Percentiles rank a stretch among this genome's conserved stretches.
Conservation (phyloP, 2,888 invertebrate species). For the Cephonodes hylas region DNA sequence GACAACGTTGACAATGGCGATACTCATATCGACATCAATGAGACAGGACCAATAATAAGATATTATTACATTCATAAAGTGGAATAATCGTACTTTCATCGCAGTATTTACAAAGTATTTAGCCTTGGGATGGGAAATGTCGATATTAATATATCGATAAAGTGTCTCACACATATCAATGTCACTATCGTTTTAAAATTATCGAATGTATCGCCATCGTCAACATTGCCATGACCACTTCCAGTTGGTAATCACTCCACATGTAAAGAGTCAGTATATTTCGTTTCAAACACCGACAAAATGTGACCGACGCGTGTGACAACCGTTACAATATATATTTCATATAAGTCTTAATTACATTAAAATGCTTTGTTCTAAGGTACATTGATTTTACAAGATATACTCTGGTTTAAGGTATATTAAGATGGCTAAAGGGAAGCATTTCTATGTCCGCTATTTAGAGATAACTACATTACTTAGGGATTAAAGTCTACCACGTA, state of each 20-base stretch:
- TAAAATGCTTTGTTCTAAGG: constrained; percentile 5
- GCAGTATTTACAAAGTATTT: too few species aligned
- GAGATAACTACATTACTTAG: neutral
- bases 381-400: neutral
- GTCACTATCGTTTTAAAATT: neutral
- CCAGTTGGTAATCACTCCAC: neutral
- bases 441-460: neutral
- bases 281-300: neutral
- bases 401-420: neutral
- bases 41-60: too few species aligned
- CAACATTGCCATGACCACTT: neutral
- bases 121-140: too few species aligned
- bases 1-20: neutral
- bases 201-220: neutral
- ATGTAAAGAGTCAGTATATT: neutral
- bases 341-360: constrained; percentile 1
- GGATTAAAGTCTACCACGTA: neutral
- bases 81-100: too few species aligned
- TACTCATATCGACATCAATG: neutral
- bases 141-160: neutral
- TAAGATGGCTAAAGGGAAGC: neutral
- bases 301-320: neutral
- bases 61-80: too few species aligned
- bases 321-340: neutral
- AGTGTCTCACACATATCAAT: neutral